phyloP scores from a whole-genome alignment of 2,888 invertebrate genomes.

The Drosophila bunnanda region DNA sequence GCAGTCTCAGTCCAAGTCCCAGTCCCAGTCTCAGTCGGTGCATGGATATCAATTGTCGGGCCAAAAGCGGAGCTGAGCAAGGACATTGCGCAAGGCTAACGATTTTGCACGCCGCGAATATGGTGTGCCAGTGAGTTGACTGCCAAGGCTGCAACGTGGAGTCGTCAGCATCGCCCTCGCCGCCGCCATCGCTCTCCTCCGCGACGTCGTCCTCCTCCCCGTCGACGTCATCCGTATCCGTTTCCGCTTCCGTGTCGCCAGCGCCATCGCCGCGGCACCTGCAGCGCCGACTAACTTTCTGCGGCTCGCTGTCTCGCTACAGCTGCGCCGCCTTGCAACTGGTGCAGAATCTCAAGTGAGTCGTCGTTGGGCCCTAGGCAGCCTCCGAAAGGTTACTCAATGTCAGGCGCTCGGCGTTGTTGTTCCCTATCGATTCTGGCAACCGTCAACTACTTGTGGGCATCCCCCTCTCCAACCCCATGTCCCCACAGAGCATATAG shows the following conservation, averaged over 20 bases:
- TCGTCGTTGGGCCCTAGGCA: conserved; percentile 33
- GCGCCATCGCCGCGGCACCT: conserved; percentile 55
- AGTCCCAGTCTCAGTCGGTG: conserved; percentile 46
- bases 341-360: conserved; percentile 83
- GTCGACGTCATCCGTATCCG: conserved; percentile 34
- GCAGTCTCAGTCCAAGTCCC: conserved; percentile 5
- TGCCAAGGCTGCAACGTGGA: conserved; percentile 75
- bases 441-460: conserved; percentile 44
- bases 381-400: conserved; percentile 51
- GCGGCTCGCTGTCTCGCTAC: conserved; percentile 81
- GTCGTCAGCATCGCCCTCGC: conserved; percentile 59
- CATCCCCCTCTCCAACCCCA: not conserved
- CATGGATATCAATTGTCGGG: conserved; percentile 63
- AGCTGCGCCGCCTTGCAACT: conserved; percentile 81
- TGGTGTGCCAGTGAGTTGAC: conserved; percentile 60
- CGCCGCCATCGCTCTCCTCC: conserved; percentile 37
- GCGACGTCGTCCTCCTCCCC: conserved; percentile 36
- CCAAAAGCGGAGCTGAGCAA: conserved; percentile 65
- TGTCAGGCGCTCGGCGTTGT: conserved; percentile 52
- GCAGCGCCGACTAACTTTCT: conserved; percentile 82
- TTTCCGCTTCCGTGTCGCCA: conserved; percentile 33
- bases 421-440: conserved; percentile 35
- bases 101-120: conserved; percentile 50
- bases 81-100: conserved; percentile 59
- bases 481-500: not conserved